Conservation (phyloP, 2,113 vertebrate genomes). For the Hippoglossus stenolepis region DNA sequence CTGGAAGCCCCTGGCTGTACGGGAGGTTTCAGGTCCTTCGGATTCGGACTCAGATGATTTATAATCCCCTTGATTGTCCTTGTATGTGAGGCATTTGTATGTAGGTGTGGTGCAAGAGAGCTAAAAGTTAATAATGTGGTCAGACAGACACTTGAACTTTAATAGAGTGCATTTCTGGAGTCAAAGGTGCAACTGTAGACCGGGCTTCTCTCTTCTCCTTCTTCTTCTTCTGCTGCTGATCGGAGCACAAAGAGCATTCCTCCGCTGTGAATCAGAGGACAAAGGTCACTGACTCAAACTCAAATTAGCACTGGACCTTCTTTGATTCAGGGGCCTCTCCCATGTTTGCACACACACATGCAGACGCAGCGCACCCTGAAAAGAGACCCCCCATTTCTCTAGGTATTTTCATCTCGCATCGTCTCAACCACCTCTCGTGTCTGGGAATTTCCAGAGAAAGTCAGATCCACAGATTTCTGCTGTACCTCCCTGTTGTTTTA, state of each 20-base stretch:
- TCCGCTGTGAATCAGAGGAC: conserved; percentile 76
- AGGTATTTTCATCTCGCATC: conserved; percentile 53
- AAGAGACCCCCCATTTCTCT: conserved; percentile 51
- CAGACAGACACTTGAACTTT: conserved; percentile 20
- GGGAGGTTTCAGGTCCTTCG: conserved; percentile 25
- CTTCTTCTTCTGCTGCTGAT: conserved; percentile 46
- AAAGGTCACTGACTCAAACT: conserved; percentile 73
- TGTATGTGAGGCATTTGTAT: conserved; percentile 7
- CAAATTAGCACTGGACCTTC: conserved; percentile 66
- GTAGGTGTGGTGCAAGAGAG: conserved; percentile 19
- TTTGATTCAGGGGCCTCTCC: conserved; percentile 70
- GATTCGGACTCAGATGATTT: conserved; percentile 44
- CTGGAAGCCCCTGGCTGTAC: conserved; percentile 22
- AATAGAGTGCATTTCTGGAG: conserved; percentile 13
- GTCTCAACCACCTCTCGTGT: conserved; percentile 46
- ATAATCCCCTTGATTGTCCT: background rate
- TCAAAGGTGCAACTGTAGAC: conserved; percentile 27
- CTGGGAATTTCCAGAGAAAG: conserved; percentile 70
- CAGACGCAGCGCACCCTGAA: conserved; percentile 48
- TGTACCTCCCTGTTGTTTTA: conserved; percentile 62
- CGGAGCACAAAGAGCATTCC: conserved; percentile 78
- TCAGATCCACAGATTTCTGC: conserved; percentile 38
- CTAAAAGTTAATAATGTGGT: background rate
- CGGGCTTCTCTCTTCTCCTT: background rate
- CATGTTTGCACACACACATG: conserved; percentile 57